Base-by-base conservation (phyloP, 2,888 invertebrate genomes). In the Gasteruption jaculator region DNA sequence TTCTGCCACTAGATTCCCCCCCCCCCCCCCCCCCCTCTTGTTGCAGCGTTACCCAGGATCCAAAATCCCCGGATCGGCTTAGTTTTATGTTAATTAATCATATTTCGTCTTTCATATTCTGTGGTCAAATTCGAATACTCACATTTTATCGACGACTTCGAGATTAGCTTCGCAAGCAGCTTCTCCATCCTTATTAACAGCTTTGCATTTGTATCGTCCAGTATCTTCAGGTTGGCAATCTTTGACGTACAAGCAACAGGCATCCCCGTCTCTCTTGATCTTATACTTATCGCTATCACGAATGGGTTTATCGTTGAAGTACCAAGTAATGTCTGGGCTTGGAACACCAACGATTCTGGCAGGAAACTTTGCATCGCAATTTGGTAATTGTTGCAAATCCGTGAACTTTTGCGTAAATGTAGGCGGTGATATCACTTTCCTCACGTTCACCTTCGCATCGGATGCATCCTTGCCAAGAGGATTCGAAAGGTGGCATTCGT, bases 321-420 rank as follows among this genome's bases (percentile, higher is more conserved):
- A 87, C 95, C 95, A 96, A 1, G 80, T 74, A 14, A 95, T 78
- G 7, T 90, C 88, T 0, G 95, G 94, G 30, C 79, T 75, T 0
- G 92, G 92, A 3, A 90, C 78, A 6, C 91, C 91, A 36, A 77
- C 79, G 0, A 91, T 82, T 2, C 87, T 81, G 1, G 86, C 90
- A 0, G 85, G 80, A 71, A 92, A 86, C 60, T 90, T 91, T 2
- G 85, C 88, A 68, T 90, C 89, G 62, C 82, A 80, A 21, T 80
- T 81, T 11, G 86, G 85, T 11, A 87, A 70, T 80, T 83, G 83
- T 61, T 82, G 82, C n/a, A 80, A 67, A 63, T 84, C 83, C 2
- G 75, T 75, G 61, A 84, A 81, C 48, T 74, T 83, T 69, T 91
- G 88, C 4, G 83, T 79, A 73, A 93, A 93, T 10, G 75, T 76